Percentiles rank a stretch among this genome's conserved stretches.
phyloP scores from a whole-genome alignment of 2,113 vertebrate species.

The Prolemur simus region DNA sequence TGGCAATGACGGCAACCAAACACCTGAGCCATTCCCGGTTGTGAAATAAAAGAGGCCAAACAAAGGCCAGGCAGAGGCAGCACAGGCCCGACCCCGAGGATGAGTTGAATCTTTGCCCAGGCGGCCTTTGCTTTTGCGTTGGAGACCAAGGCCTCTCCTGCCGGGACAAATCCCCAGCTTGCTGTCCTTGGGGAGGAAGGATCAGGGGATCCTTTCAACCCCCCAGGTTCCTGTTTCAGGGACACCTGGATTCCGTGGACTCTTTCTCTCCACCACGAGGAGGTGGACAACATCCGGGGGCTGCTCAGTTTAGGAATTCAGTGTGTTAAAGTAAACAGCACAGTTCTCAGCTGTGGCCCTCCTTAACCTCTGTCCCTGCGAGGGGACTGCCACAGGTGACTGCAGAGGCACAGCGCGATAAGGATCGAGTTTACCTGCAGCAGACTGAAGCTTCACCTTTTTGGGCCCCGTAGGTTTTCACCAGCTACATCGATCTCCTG shows the following conservation, averaged over 20 bases:
- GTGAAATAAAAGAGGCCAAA: not conserved
- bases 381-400: rapidly evolving
- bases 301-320: not conserved
- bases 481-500: slow-evolving; percentile 96
- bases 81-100: rapidly evolving
- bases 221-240: not conserved
- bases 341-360: rapidly evolving
- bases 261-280: not conserved
- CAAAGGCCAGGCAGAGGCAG: not conserved
- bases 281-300: rapidly evolving
- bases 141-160: rapidly evolving
- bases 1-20: rapidly evolving
- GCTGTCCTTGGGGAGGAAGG: not conserved
- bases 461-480: slow-evolving; percentile 88
- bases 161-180: not conserved
- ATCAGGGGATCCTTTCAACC: not conserved
- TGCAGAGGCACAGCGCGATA: not conserved
- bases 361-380: not conserved
- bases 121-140: not conserved
- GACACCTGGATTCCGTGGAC: not conserved
- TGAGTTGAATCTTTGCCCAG: not conserved
- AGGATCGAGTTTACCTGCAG: rapidly evolving
- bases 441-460: not conserved
- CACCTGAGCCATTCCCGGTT: rapidly evolving
- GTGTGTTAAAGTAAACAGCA: rapidly evolving